Base-by-base conservation (phyloP, 2,797 vertebrate species). In the Myiothlypis coronata region DNA sequence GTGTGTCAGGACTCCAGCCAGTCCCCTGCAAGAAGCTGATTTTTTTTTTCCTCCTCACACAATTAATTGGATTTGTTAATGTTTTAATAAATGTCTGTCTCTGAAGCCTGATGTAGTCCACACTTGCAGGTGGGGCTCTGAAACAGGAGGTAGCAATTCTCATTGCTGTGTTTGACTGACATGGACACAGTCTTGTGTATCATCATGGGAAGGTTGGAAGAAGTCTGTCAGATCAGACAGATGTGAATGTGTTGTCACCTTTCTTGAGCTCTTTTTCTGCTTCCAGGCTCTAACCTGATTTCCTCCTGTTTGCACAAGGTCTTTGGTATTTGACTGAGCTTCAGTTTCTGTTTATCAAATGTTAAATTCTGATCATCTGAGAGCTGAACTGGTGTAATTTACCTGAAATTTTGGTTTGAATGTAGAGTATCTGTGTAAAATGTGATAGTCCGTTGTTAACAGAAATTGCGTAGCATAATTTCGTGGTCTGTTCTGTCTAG, bases 261-360 rank as follows among this genome's bases (percentile, higher is more conserved):
- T 72, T 75, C 57, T 60, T 56, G 60, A 52, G 21, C 3, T 72
- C 28, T 61, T 82, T 82, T 70, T 59, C 44, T 53, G 19, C 52
- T 83, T 30, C 34, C 23, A 30, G 27, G 15, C 53, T 83, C 34
- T 84, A 30, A 59, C 19, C 49, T 0, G 2, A 17, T 89, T 87
- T 56, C 11, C 10, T 81, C 16, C 8, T 49, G 0, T 83, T 87
- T 78, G 37, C 50, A 60, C 50, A 64, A 28, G 26, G 22, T 81
- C 57, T 94, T 87, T 57, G 44, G n/a, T 85, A 26, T 80, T 82
- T 77, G 59, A 59, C 57, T 44, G 56, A 83, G 18, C 50, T 91
- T 74, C 53, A n/a, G 21, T 53, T 89, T 92, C 63, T 87, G 6
- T 70, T 61, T 74, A 53, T 72, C 35, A n/a, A 5, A 27, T 70